Conservation (phyloP, 2,888 invertebrate species). For the Eupithecia subfuscata region DNA sequence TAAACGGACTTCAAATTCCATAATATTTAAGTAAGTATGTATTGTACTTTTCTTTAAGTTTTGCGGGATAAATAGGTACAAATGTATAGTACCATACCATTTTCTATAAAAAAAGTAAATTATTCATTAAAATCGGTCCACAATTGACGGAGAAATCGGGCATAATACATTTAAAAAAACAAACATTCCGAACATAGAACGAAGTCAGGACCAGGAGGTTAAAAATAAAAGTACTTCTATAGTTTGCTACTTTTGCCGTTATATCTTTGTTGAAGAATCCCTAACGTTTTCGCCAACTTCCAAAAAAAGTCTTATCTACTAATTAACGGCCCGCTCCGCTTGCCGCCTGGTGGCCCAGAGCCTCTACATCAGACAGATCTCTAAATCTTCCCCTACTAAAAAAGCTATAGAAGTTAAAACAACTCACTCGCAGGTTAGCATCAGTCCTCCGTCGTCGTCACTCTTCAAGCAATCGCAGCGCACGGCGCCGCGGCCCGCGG, state of each 20-base stretch:
- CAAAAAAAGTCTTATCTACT: too few relatives aligned
- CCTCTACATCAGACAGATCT: background rate
- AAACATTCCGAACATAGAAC: too few relatives aligned
- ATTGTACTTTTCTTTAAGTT: too few relatives aligned
- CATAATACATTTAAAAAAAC: too few relatives aligned
- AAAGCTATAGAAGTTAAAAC: background rate
- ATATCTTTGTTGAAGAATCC: too few relatives aligned
- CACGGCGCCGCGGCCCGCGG: conserved; percentile 35
- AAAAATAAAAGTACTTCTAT: background rate
- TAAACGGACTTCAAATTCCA: background rate
- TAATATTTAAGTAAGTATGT: too few relatives aligned
- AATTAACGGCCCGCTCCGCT: background rate
- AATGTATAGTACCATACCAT: too few relatives aligned
- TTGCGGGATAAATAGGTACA: too few relatives aligned
- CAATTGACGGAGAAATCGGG: too few relatives aligned
- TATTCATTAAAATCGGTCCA: too few relatives aligned
- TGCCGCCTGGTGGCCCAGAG: background rate
- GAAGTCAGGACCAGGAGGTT: too few relatives aligned
- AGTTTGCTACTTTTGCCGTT: background rate
- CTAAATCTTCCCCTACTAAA: background rate
- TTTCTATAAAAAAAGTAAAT: too few relatives aligned
- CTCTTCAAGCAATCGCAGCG: conserved; percentile 60
- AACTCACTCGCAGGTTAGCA: conserved; percentile 66
- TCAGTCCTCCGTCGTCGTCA: conserved; percentile 37
- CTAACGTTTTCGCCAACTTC: background rate